Conservation (phyloP, 2,113 vertebrate genomes). For the Pterocles burchelli region DNA sequence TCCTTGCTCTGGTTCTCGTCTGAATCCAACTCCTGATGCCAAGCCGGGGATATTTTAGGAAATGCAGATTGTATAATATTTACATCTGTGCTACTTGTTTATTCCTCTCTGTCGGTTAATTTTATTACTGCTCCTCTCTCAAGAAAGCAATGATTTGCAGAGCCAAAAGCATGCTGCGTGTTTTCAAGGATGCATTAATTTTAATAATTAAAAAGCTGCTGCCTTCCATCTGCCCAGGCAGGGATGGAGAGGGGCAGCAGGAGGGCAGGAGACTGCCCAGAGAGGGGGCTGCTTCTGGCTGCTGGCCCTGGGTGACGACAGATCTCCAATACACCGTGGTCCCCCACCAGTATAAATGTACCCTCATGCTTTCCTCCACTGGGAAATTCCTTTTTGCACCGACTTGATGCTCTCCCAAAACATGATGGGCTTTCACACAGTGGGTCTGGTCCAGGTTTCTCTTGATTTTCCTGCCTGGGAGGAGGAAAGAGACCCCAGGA, state of each 20-base stretch:
- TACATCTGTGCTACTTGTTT: constrained; percentile 66
- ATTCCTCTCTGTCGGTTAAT: constrained; percentile 41
- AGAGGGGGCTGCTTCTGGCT: not conserved
- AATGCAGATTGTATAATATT: constrained; percentile 65
- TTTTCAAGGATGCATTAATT: constrained; percentile 54
- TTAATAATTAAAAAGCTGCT: constrained; percentile 63
- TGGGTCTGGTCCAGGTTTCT: not conserved
- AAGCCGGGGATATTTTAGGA: constrained; percentile 52
- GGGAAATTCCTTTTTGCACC: not conserved
- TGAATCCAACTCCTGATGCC: constrained; percentile 14
- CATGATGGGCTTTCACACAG: fast-evolving
- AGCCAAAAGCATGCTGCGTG: constrained; percentile 9
- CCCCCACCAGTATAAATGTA: fast-evolving
- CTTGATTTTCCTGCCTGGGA: not conserved
- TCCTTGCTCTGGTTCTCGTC: not conserved
- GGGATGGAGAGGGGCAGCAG: fast-evolving
- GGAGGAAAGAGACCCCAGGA: not conserved
- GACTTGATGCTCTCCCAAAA: not conserved
- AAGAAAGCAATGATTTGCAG: constrained; percentile 29
- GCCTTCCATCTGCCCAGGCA: not conserved
- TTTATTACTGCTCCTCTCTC: constrained; percentile 49
- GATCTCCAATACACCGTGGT: not conserved
- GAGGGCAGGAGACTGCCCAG: not conserved
- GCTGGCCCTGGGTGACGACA: not conserved
- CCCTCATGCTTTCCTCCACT: fast-evolving